phyloP scores from a whole-genome alignment of 2,113 vertebrate species.

The Hyla sarda region DNA sequence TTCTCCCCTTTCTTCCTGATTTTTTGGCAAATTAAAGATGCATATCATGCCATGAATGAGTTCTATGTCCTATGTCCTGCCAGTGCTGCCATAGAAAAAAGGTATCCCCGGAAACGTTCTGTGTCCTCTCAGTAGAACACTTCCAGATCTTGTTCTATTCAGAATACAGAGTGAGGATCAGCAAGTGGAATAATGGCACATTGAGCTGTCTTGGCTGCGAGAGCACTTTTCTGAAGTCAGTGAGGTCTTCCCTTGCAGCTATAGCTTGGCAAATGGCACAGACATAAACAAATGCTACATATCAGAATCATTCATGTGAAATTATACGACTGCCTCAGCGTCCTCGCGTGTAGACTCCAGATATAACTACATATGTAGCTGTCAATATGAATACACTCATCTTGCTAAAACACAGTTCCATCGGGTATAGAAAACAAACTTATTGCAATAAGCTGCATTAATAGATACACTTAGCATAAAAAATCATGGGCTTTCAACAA shows the following conservation, averaged over 20 bases:
- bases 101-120: not conserved
- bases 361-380: not conserved
- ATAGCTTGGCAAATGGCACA: slow-evolving; percentile 19
- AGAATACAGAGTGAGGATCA: not conserved
- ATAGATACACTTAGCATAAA: not conserved
- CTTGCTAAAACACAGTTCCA: not conserved
- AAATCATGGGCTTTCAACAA: not conserved
- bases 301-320: slow-evolving; percentile 24
- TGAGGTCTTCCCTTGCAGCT: slow-evolving; percentile 27
- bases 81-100: not conserved
- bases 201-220: slow-evolving; percentile 8
- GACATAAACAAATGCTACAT: slow-evolving; percentile 39
- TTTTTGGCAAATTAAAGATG: too few relatives aligned
- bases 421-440: not conserved
- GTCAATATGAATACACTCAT: not conserved
- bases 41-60: too few relatives aligned
- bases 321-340: not conserved
- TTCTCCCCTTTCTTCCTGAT: too few relatives aligned
- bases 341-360: not conserved
- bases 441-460: not conserved
- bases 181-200: not conserved
- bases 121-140: not conserved
- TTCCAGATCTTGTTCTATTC: not conserved
- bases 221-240: slow-evolving; percentile 5
- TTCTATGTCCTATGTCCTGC: too few relatives aligned